Evolutionary conservation across 2,888 invertebrate genomes (phyloP).

Genomic region (Polia nebulosa): DNA sequence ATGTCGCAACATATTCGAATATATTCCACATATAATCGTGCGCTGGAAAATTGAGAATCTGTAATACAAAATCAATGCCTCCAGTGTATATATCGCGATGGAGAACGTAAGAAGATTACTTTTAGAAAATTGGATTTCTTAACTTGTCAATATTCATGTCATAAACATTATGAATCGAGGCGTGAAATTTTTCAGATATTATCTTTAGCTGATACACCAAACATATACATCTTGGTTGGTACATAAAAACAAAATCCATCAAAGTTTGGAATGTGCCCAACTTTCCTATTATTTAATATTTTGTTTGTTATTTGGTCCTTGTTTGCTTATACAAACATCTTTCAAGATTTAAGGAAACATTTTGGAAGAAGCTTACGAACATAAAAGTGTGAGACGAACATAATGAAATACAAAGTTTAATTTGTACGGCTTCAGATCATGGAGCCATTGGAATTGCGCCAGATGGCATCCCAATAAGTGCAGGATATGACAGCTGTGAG

Average conservation of each 20-base stretch:
- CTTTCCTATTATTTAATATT: slow-evolving; percentile 54
- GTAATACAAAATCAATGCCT: slow-evolving; percentile 62
- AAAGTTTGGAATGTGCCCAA: slow-evolving; percentile 54
- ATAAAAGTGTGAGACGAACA: slow-evolving; percentile 15
- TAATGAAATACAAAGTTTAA: slow-evolving; percentile 18
- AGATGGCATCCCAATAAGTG: slow-evolving; percentile 22
- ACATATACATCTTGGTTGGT: slow-evolving; percentile 14
- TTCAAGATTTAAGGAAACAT: slow-evolving; percentile 23
- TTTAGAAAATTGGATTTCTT: slow-evolving; percentile 64
- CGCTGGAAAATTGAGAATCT: slow-evolving; percentile 57
- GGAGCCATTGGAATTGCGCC: slow-evolving; percentile 9
- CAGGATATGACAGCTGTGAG: slow-evolving; percentile 22
- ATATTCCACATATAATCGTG: slow-evolving; percentile 42
- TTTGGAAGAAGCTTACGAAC: slow-evolving; percentile 11
- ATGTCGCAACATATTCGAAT: slow-evolving; percentile 44
- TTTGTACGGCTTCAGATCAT: slow-evolving; percentile 12
- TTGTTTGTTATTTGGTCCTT: slow-evolving; percentile 25
- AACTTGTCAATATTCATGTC: slow-evolving; percentile 65
- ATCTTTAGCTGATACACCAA: slow-evolving; percentile 29
- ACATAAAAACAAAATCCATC: slow-evolving; percentile 44
- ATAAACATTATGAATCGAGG: slow-evolving; percentile 61
- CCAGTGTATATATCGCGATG: slow-evolving; percentile 52
- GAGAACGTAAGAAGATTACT: slow-evolving; percentile 57
- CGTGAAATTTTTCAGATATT: slow-evolving; percentile 48
- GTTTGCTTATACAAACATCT: slow-evolving; percentile 22